phyloP scores from a whole-genome alignment of 2,113 vertebrate species.

The Clupea harengus region DNA sequence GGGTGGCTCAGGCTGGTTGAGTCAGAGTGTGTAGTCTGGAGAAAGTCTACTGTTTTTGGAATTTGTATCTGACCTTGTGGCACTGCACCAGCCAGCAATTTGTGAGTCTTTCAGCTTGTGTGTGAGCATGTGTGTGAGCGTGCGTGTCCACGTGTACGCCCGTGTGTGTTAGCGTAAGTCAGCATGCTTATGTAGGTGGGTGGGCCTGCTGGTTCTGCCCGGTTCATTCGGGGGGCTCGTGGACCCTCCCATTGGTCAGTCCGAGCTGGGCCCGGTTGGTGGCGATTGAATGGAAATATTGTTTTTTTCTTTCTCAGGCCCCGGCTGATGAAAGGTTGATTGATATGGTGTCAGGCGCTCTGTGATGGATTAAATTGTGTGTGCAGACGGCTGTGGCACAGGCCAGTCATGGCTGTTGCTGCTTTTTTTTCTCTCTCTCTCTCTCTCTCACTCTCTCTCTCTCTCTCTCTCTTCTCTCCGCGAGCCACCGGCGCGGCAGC shows the following conservation, averaged over 20 bases:
- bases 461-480: conserved; percentile 47
- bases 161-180: not conserved
- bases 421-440: conserved; percentile 47
- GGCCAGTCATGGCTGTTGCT: conserved; percentile 78
- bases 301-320: conserved; percentile 79
- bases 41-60: not conserved
- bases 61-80: not conserved
- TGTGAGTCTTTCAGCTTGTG: conserved; percentile 10
- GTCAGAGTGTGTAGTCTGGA: not conserved
- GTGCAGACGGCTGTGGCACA: conserved; percentile 87
- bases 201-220: conserved; percentile 24
- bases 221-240: conserved; percentile 38
- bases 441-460: conserved; percentile 35
- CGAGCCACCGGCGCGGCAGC: conserved; percentile 71
- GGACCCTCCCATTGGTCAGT: conserved; percentile 59
- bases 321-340: conserved; percentile 99
- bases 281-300: conserved; percentile 97
- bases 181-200: not conserved
- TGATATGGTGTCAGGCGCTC: conserved; percentile 91
- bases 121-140: conserved; percentile 32
- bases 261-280: conserved; percentile 72
- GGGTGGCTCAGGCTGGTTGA: not conserved
- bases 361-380: conserved; percentile 99
- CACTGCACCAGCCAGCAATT: not conserved
- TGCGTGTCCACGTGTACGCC: conserved; percentile 33